Base-by-base conservation (phyloP, 2,888 invertebrate genomes). In the Halocaridina rubra region DNA sequence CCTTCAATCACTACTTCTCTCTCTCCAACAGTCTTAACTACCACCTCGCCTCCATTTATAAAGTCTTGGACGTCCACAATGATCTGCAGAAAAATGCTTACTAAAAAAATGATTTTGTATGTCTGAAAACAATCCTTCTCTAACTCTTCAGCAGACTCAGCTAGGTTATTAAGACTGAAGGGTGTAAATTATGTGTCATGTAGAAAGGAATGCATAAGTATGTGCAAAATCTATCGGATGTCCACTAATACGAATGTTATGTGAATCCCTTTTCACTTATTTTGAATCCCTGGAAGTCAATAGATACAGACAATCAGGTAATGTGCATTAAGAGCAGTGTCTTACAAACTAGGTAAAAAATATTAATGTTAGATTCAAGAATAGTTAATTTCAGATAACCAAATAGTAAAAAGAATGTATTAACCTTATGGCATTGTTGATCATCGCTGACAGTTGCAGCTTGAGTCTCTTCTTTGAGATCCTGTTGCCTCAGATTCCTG, bases 61-160 rank as follows among this genome's bases (percentile, higher is more conserved):
- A 84, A 84, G 33, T 84, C 84, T 46, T 79, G 64, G 1, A 84
- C 84, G 27, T 84, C 84, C 22, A 84, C 74, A 2, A 84, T 64
- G 13, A 84, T 84, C 84, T 84, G 74, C 8, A 24, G 13, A 1
- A 46, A 46, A 46, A n/a, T n/a, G n/a, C n/a, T n/a, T n/a, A n/a
- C n/a, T n/a, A n/a, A n/a, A n/a, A n/a, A n/a, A n/a, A n/a, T n/a
- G n/a, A n/a, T n/a, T n/a, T n/a, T n/a, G n/a, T n/a, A n/a, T n/a
- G n/a, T n/a, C n/a, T n/a, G n/a, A n/a, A n/a, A n/a, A n/a, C n/a
- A n/a, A n/a, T n/a, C n/a, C n/a, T n/a, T n/a, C n/a, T n/a, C n/a
- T n/a, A n/a, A n/a, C n/a, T n/a, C n/a, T n/a, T n/a, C n/a, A n/a
- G n/a, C n/a, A n/a, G n/a, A n/a, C n/a, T n/a, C n/a, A n/a, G n/a